Evolutionary conservation across 1,140 invertebrate species (phyloP), one percentile per base, ranked within the genome.

Genomic region (Lepeophtheirus salmonis): DNA sequence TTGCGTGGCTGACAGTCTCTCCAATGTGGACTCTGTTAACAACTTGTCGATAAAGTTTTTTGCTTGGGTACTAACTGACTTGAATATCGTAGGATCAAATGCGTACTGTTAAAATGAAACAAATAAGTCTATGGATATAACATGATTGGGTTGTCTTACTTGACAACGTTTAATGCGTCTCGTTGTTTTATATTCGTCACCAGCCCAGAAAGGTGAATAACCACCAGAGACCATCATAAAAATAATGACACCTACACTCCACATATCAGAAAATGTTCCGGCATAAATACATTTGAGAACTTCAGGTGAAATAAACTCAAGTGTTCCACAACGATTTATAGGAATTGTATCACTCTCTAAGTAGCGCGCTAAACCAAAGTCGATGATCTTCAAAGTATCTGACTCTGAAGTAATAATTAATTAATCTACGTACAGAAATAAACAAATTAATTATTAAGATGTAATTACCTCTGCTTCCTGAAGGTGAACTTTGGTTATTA

Each of bases 281-380:
- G 94, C 84, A 1, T 81, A 81, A 67, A 92, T 89, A 69, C 88
- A 92, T 71, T 83, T 89, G 50, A 94, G 83, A 49, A 95, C 84
- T 75, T 96, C 90, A 0, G 90, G 90, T 0, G 89, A 82, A 64
- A 92, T 83, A 67, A 95, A 95, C 72, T 95, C 90, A 0, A 88
- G 86, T 0, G 89, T 95, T 12, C 89, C 90, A 0, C 86, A 75
- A 0, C 82, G 79, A 13, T 77, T 76, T 17, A 51, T 51, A 1
- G 30, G 57, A 17, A 60, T 51, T 2, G 21, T 50, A 17, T 57
- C 55, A 2, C 18, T 26, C 55, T 81, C 75, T 56, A 88, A 76
- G 58, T 81, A 79, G 67, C 84, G 79, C 0, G 90, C 88, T 18
- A 95, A 70, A 14, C 90, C 90, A 69, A 91, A 92, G 70, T 91